Conservation (phyloP, 2,113 vertebrate genomes). For the Opisthocomus hoazin region DNA sequence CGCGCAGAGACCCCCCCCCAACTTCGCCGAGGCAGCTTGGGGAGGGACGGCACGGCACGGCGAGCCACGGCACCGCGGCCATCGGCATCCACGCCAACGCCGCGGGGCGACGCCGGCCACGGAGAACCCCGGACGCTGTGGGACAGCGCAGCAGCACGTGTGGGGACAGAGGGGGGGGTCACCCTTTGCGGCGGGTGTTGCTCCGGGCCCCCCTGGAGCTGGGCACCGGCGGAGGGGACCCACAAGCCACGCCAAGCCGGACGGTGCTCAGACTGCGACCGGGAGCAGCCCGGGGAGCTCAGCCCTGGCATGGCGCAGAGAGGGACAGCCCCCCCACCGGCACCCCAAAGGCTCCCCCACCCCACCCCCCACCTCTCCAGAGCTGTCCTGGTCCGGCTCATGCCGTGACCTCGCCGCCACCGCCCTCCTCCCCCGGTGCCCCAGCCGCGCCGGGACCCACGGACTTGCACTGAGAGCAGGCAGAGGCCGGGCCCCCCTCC, state of each 20-base stretch:
- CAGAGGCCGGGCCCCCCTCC: background rate
- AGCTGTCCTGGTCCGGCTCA: background rate
- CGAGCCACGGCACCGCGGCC: rapidly evolving
- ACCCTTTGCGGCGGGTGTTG: background rate
- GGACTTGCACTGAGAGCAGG: constrained; percentile 52
- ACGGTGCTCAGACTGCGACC: rapidly evolving
- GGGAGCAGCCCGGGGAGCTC: background rate
- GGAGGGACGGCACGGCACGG: background rate
- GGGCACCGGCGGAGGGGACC: background rate
- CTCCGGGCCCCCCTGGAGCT: background rate
- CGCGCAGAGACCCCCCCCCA: background rate
- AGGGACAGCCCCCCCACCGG: background rate
- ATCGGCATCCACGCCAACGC: background rate
- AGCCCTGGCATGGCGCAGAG: rapidly evolving
- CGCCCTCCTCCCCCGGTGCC: background rate
- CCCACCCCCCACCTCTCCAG: background rate
- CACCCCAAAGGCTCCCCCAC: background rate
- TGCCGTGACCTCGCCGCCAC: background rate
- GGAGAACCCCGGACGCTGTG: background rate
- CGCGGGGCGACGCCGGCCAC: rapidly evolving
- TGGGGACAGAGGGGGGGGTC: background rate
- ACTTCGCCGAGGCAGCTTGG: constrained; percentile 18
- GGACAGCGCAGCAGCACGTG: rapidly evolving
- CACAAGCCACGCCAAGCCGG: rapidly evolving
- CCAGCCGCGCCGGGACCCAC: background rate